Evolutionary conservation across 2,797 vertebrate genomes (phyloP), one percentile per base, ranked within the genome.

Genomic region (Urophycis tenuis): DNA sequence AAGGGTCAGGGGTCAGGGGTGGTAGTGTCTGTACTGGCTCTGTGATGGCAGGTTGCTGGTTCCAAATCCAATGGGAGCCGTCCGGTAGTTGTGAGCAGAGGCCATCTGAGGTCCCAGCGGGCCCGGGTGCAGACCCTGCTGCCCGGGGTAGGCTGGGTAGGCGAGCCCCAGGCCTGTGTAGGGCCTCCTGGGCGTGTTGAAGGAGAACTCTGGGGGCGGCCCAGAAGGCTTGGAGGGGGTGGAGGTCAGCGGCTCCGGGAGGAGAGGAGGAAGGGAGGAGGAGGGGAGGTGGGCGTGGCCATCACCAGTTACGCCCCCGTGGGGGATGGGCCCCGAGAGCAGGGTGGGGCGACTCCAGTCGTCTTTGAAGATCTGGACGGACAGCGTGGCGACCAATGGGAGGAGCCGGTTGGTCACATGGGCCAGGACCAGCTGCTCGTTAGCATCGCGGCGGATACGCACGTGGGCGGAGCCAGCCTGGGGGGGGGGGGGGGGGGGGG

Each of bases 361-460:
- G 77, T 99, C 97, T 85, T 99, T 99, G 81, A 98, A 98, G 91
- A 99, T 96, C 85, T 99, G 97, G 78, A 99, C 93, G 0, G 96
- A 96, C 87, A 99, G 91, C 3, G 94, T 94, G 78, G 96, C 95
- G 72, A 99, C 97, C 6, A 98, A 89, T 0, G 95, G 92, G 85
- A 93, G 94, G 4, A 99, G 93, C 0, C 97, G 95, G 87, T 95
- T 97, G 84, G 96, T 97, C 87, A 97, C 97, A 45, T 99, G 97
- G 73, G 97, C 97, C 88, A 99, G 93, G 12, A 99, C 97, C 92
- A 99, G 95, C 89, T 99, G 97, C 86, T 99, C 97, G 53, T 98
- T 97, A 30, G 97, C 97, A 34, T 99, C 97, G 31, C 97, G 94
- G 78, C 97, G 96, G 85, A 99, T 98, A 75, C 97, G 94, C 17